Conservation (phyloP, 2,113 vertebrate species). For the Mola mola region DNA sequence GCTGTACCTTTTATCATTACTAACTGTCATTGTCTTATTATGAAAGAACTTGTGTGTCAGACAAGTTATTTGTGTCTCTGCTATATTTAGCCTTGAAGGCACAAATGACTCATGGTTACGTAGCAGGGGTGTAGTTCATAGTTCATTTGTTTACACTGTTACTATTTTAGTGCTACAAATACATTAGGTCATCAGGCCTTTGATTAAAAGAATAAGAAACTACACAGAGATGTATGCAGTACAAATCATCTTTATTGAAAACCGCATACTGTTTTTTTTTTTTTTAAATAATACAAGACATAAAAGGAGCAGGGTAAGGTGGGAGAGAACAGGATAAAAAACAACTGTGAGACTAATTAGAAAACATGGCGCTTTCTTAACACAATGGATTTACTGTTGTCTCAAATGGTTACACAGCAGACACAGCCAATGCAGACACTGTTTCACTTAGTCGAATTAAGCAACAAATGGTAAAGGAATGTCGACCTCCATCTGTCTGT, state of each 20-base stretch:
- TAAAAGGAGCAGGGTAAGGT: conserved; percentile 33
- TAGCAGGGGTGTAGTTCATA: background rate
- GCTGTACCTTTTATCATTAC: background rate
- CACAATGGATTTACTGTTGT: conserved; percentile 23
- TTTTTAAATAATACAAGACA: conserved; percentile 74
- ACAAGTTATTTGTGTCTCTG: conserved; percentile 28
- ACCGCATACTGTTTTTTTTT: conserved; percentile 49
- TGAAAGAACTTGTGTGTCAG: conserved; percentile 18
- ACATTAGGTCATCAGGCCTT: background rate
- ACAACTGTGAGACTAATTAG: conserved; percentile 28
- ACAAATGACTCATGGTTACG: conserved; percentile 8
- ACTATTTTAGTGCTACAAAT: background rate
- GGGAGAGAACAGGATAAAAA: conserved; percentile 3
- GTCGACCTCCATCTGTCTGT: conserved; percentile 85
- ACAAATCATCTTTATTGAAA: conserved; percentile 74
- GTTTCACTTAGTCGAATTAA: conserved; percentile 67
- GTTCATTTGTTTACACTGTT: no score
- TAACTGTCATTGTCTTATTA: conserved; percentile 18
- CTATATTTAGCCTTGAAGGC: conserved; percentile 45
- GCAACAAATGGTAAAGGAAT: conserved; percentile 81
- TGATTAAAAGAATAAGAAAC: conserved; percentile 6
- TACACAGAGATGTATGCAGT: conserved; percentile 47
- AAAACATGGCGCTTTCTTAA: conserved; percentile 24
- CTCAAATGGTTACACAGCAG: conserved; percentile 35
- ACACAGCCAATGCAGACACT: conserved; percentile 28